Conservation (phyloP, 2,113 vertebrate species). For the Anser brachyrhynchus region DNA sequence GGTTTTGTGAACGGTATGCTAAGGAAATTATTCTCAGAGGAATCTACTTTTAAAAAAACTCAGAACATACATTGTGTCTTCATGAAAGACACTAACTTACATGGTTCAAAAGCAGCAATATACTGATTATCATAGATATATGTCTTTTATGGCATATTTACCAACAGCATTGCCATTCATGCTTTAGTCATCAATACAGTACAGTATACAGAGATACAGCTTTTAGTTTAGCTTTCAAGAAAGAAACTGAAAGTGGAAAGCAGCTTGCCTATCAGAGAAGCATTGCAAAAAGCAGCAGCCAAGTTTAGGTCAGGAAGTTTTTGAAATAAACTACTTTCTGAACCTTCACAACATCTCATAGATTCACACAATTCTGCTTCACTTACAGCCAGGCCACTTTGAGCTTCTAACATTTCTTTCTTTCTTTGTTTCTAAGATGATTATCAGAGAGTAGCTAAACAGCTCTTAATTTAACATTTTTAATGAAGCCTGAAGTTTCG, state of each 20-base stretch:
- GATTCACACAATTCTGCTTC: slow-evolving; percentile 60
- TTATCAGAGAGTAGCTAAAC: not conserved
- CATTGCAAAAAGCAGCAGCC: slow-evolving; percentile 57
- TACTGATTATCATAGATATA: not conserved
- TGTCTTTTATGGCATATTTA: not conserved
- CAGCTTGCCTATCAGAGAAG: slow-evolving; percentile 43
- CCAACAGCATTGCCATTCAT: slow-evolving; percentile 44
- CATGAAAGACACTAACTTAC: not conserved
- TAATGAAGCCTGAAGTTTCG: slow-evolving; percentile 3
- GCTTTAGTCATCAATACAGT: slow-evolving; percentile 48
- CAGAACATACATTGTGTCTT: not conserved
- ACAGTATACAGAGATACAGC: not conserved
- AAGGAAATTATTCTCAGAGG: slow-evolving; percentile 25
- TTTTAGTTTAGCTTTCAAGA: slow-evolving; percentile 47
- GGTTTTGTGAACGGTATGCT: not conserved
- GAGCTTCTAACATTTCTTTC: not conserved
- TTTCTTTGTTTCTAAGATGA: not conserved
- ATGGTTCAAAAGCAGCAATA: not conserved
- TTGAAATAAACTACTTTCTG: slow-evolving; percentile 17
- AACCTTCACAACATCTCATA: not conserved
- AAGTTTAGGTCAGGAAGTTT: slow-evolving; percentile 52
- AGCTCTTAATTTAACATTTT: slow-evolving; percentile 8
- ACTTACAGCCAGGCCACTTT: slow-evolving; percentile 49
- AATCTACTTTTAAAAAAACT: not conserved
- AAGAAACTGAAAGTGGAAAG: slow-evolving; percentile 36